phyloP scores from a whole-genome alignment of 2,888 invertebrate genomes.

The Hymenopus coronatus region DNA sequence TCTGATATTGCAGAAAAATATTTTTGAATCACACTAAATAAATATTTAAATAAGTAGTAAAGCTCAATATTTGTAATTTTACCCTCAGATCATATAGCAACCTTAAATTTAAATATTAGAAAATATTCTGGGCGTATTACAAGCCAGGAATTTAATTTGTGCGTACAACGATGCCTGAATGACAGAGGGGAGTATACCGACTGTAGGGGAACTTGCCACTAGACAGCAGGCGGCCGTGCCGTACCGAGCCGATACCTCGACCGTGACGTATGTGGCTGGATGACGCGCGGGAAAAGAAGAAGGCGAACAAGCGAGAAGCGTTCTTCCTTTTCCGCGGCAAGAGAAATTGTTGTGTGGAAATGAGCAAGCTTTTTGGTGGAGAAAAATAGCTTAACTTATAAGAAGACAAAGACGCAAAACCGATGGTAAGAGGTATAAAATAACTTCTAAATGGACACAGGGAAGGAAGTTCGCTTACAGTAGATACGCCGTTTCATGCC shows the following conservation, averaged over 20 bases:
- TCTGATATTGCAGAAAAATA: no score
- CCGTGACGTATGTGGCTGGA: conserved; percentile 27
- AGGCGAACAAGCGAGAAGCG: conserved; percentile 22
- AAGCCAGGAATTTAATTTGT: background rate
- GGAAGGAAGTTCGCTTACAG: background rate
- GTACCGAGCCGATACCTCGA: conserved; percentile 21
- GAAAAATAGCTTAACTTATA: background rate
- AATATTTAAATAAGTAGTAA: no score
- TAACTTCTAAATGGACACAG: background rate
- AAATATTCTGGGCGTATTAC: no score
- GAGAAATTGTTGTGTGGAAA: conserved; percentile 18
- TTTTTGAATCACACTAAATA: no score
- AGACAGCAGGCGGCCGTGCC: conserved; percentile 15
- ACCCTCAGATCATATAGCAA: no score
- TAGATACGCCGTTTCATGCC: background rate
- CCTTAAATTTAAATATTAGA: no score
- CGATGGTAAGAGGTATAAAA: no score
- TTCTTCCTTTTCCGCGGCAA: conserved; percentile 22
- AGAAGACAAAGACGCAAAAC: background rate
- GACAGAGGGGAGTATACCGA: background rate
- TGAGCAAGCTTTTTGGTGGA: background rate
- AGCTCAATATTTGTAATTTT: no score
- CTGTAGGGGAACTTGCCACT: background rate
- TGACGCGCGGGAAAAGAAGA: conserved; percentile 27
- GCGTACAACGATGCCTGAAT: background rate